Evolutionary conservation across 2,113 vertebrate genomes (phyloP).

Genomic region (Cololabis saira): DNA sequence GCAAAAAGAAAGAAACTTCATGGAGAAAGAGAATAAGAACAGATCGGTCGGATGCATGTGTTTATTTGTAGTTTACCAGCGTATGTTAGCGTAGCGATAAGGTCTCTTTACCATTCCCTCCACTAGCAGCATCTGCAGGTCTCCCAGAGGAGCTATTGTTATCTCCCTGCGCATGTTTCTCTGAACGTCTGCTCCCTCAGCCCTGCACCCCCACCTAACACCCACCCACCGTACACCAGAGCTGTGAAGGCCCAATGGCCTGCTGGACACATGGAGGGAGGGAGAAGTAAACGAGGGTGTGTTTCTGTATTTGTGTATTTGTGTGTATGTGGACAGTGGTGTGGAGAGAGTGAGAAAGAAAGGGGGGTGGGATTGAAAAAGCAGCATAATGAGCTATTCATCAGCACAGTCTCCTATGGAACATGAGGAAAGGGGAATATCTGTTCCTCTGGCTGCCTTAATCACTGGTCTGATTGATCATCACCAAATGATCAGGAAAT

Average conservation of each 20-base stretch:
- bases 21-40: constrained; percentile 12
- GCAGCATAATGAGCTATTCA: constrained; percentile 76
- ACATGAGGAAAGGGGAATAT: constrained; percentile 82
- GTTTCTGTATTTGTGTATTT: constrained; percentile 29
- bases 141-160: constrained; percentile 84
- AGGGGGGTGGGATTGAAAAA: constrained; percentile 62
- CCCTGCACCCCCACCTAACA: constrained; percentile 68
- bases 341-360: constrained; percentile 58
- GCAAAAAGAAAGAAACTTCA: constrained; percentile 14
- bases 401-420: constrained; percentile 80
- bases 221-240: constrained; percentile 65
- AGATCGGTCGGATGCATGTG: constrained; percentile 38
- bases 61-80: constrained; percentile 58
- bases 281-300: constrained; percentile 17
- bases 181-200: constrained; percentile 69
- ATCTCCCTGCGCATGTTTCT: constrained; percentile 73
- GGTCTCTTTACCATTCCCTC: constrained; percentile 55
- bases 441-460: constrained; percentile 79
- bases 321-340: constrained; percentile 61
- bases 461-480: constrained; percentile 79
- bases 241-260: constrained; percentile 72
- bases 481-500: constrained; percentile 25
- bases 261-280: constrained; percentile 48
- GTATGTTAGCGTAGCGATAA: constrained; percentile 46
- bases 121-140: constrained; percentile 75